Evolutionary conservation across 2,113 vertebrate species (phyloP), one percentile per base, ranked within the genome.

Genomic region (Mirounga angustirostris): DNA sequence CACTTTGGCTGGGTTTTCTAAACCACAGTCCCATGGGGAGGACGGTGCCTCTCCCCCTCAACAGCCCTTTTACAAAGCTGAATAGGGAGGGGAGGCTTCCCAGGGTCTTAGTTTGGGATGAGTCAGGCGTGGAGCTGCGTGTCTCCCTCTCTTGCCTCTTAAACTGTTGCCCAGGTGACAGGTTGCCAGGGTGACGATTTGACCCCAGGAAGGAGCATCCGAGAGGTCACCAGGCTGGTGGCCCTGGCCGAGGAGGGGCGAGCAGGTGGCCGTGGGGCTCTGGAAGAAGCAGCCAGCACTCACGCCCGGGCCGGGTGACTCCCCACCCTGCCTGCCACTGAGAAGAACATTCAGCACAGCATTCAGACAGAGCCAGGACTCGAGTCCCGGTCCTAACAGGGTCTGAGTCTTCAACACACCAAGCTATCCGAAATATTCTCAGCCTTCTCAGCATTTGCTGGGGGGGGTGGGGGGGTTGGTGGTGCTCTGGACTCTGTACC

Each of bases 281-380:
- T 52, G 50, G 14, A 3, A 7, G 18, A 14, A 16, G 82, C 69
- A 18, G 2, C 56, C 50, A 9, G 50, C 11, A 0, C 26, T 19
- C 33, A 2, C 1, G 16, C 74, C 74, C 4, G 1, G 15, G 15
- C 4, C 7, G 7, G 33, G 43, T 28, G 74, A 10, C 10, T 7
- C 19, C 36, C 52, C 50, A 2, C 6, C 16, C 58, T 0, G 0
- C n/a, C 59, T 13, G 0, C 18, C 3, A 0, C 46, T 2, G 4
- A 12, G 59, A n/a, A 65, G 61, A 30, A 13, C 28, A 7, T 33
- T 33, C 13, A 87, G 30, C 40, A 7, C 56, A 14, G 10, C 4
- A 4, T 15, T n/a, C 12, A 1, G n/a, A 11, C 8, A 2, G 22
- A 73, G 67, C 59, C 4, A 0, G 71, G 28, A 19, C 52, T 22